These are phyloP conservation scores for Prochilodus magdalenae DNA, from an alignment of 2,113 vertebrate species.

Conservation along the genomic window DNA sequence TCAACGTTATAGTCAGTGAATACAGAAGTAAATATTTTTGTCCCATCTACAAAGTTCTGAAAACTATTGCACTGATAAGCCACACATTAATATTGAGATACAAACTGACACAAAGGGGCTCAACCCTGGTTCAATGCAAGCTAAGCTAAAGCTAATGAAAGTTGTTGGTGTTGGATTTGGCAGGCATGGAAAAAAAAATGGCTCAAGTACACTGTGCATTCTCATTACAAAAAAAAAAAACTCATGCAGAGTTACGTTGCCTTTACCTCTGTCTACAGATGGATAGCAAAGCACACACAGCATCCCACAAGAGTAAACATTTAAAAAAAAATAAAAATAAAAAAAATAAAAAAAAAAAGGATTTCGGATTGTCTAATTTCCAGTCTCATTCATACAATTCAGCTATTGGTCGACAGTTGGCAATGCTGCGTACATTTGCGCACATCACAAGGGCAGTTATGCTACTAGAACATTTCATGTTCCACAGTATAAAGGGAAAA, in stretches of 20 bases:
- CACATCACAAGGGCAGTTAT: constrained; percentile 46
- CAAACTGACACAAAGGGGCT: constrained; percentile 26
- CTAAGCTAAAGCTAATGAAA: constrained; percentile 23
- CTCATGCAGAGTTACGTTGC: constrained; percentile 36
- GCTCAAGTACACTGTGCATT: constrained; percentile 28
- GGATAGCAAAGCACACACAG: constrained; percentile 28
- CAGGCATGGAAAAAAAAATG: background rate
- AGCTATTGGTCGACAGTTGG: constrained; percentile 24
- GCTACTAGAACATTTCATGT: constrained; percentile 45
- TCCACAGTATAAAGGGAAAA: constrained; percentile 32
- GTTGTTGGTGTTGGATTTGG: constrained; percentile 8
- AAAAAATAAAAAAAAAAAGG: constrained; percentile 10
- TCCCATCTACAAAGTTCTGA: constrained; percentile 35
- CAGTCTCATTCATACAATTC: constrained; percentile 32
- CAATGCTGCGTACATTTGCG: constrained; percentile 25
- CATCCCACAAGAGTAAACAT: constrained; percentile 30
- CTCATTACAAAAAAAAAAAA: constrained; percentile 21
- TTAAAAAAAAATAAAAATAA: background rate
- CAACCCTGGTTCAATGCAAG: constrained; percentile 34
- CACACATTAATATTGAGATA: constrained; percentile 26
- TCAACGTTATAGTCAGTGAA: constrained; percentile 16
- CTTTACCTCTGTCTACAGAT: constrained; percentile 16
- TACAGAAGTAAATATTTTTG: constrained; percentile 37
- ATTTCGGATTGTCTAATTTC: constrained; percentile 49
- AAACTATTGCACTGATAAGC: constrained; percentile 64